phyloP scores from a whole-genome alignment of 2,113 vertebrate species.

The Lophotis ruficrista region DNA sequence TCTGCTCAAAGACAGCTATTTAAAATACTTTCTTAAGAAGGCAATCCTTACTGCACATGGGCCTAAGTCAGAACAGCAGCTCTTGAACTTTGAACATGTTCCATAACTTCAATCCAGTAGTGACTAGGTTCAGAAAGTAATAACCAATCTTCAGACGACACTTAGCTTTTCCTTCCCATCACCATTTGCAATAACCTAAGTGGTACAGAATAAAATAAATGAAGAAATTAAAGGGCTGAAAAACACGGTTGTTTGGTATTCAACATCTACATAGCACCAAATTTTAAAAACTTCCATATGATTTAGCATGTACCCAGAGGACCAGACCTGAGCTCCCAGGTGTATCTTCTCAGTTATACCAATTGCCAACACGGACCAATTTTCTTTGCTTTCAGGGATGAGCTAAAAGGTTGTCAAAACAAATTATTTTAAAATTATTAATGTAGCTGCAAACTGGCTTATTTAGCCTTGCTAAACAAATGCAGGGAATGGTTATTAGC shows the following conservation, averaged over 20 bases:
- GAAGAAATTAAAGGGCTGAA: background rate
- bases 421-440: background rate
- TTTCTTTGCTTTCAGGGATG: background rate
- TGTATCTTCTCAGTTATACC: fast-evolving
- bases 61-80: background rate
- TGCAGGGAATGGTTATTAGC: background rate
- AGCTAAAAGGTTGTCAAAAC: background rate
- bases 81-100: background rate
- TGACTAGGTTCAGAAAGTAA: background rate
- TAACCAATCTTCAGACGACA: background rate
- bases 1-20: background rate
- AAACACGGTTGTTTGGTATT: background rate
- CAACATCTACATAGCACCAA: background rate
- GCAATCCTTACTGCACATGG: background rate
- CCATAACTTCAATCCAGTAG: background rate
- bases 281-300: too few relatives aligned
- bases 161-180: slow-evolving; percentile 1
- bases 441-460: background rate
- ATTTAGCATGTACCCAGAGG: background rate
- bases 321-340: background rate
- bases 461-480: background rate
- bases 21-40: background rate
- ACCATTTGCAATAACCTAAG: background rate
- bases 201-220: background rate
- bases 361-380: background rate